Conservation (phyloP, 2,888 invertebrate species). For the Lasioglossum oenotherae region DNA sequence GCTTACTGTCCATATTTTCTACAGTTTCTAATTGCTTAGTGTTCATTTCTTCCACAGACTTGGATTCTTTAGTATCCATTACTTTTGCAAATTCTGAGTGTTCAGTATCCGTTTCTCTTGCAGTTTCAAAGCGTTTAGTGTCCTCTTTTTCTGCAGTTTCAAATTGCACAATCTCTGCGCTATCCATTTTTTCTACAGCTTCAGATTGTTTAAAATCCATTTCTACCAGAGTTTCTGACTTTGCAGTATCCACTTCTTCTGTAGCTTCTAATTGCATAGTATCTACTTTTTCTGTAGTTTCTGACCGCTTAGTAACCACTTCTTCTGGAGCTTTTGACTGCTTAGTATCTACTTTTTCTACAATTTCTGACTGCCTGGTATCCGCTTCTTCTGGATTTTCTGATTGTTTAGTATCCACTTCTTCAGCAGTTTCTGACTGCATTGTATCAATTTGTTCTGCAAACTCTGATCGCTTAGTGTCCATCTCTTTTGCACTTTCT, state of each 20-base stretch:
- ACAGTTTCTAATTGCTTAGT: neutral
- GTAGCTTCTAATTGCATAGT: neutral
- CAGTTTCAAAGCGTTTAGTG: neutral
- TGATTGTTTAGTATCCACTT: neutral
- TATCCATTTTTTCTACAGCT: slow-evolving; percentile 1
- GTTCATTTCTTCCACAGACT: neutral
- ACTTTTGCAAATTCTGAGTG: neutral
- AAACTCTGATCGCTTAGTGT: neutral
- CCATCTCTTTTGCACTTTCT: neutral
- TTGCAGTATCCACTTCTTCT: neutral
- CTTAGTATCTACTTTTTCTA: neutral
- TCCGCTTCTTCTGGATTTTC: neutral
- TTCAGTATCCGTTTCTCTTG: neutral
- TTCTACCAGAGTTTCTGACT: neutral
- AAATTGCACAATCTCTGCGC: neutral
- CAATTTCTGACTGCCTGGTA: neutral
- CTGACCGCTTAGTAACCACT: neutral
- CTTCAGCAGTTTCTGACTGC: neutral
- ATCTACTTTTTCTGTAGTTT: neutral
- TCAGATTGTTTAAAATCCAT: neutral
- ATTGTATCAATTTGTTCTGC: neutral
- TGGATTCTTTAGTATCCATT: neutral
- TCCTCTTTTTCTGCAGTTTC: neutral
- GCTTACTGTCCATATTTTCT: neutral
- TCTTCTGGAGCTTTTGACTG: neutral